Evolutionary conservation across 2,797 vertebrate species (phyloP).

Genomic region (Miichthys miiuy): DNA sequence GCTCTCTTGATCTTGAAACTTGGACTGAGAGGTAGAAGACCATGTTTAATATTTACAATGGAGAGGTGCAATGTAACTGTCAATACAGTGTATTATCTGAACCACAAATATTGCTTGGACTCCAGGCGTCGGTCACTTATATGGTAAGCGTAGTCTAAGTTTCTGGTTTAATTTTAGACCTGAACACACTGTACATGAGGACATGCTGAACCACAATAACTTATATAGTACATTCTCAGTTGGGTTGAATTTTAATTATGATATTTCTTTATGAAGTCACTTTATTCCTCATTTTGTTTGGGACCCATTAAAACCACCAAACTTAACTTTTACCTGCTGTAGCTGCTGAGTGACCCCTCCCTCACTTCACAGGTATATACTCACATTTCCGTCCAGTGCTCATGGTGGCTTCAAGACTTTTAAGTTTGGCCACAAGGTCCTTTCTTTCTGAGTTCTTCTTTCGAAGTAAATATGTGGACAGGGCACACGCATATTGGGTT

Average conservation of each 20-base stretch:
- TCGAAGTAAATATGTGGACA: constrained; percentile 90
- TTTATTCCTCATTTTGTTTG: background rate
- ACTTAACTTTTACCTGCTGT: background rate
- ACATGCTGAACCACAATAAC: background rate
- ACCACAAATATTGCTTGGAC: background rate
- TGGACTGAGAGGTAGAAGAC: too few relatives aligned
- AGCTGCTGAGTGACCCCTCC: background rate
- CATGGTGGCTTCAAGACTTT: constrained; percentile 91
- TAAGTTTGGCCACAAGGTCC: constrained; percentile 88
- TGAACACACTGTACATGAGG: too few relatives aligned
- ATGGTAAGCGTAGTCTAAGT: background rate
- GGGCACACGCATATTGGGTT: constrained; percentile 92
- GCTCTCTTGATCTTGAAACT: too few relatives aligned
- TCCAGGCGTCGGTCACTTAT: too few relatives aligned
- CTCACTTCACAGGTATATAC: constrained; percentile 64
- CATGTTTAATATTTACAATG: background rate
- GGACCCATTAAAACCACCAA: background rate
- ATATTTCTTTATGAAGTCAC: background rate
- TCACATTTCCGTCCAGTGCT: constrained; percentile 95
- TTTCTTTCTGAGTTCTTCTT: constrained; percentile 84
- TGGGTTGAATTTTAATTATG: background rate
- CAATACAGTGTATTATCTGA: background rate
- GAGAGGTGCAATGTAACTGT: too few relatives aligned
- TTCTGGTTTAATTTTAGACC: background rate
- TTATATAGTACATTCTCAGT: accelerated